A percentile compares a stretch with the other conserved stretches of the same genome.
Conservation (phyloP, 2,888 invertebrate species). For the Dicyrtoma fusca region DNA sequence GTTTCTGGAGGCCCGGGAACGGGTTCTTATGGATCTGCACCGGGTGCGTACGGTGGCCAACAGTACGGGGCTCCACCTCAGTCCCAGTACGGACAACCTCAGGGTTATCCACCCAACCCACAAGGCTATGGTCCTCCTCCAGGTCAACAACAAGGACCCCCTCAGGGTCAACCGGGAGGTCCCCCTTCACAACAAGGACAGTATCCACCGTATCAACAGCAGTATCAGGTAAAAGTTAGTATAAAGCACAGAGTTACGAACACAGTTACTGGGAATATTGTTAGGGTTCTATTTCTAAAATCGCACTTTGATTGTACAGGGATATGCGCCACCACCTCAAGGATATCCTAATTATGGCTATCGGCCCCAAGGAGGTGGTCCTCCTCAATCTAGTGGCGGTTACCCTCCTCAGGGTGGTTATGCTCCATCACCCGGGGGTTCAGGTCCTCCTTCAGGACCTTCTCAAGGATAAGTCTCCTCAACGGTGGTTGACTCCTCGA, state of each 20-base stretch:
- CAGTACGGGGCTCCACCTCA: slow-evolving; percentile 42
- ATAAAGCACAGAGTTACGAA: neutral
- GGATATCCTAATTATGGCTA: slow-evolving; percentile 48
- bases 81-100: slow-evolving; percentile 52
- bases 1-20: slow-evolving; percentile 40
- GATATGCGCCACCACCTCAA: slow-evolving; percentile 48
- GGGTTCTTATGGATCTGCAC: slow-evolving; percentile 42
- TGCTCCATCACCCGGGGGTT: slow-evolving; percentile 37
- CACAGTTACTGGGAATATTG: neutral
- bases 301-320: slow-evolving; percentile 37
- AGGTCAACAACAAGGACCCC: slow-evolving; percentile 57
- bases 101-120: slow-evolving; percentile 52
- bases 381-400: slow-evolving; percentile 31
- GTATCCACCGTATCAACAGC: slow-evolving; percentile 59
- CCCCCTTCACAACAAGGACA: slow-evolving; percentile 54
- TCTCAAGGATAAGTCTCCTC: slow-evolving; percentile 24
- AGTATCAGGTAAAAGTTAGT: slow-evolving; percentile 62
- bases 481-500: slow-evolving; percentile 5
- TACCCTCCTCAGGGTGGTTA: slow-evolving; percentile 31
- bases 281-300: neutral
- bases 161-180: slow-evolving; percentile 49
- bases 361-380: slow-evolving; percentile 29
- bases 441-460: slow-evolving; percentile 42
- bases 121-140: slow-evolving; percentile 56
- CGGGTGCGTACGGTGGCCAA: slow-evolving; percentile 26